phyloP scores from a whole-genome alignment of 1,140 invertebrate species.

The Aricia agestis region DNA sequence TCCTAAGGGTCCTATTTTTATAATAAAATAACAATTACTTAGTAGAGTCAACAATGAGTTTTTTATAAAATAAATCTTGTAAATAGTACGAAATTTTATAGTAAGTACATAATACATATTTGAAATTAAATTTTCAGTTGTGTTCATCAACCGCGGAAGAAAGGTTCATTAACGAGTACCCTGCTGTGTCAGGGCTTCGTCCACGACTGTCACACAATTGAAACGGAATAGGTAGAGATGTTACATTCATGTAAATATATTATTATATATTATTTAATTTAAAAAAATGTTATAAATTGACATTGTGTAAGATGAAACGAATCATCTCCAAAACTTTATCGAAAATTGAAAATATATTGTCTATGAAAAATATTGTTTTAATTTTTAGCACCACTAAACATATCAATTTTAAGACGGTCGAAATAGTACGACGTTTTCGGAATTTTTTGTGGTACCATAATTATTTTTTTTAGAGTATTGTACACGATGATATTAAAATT shows the following conservation, averaged over 20 bases:
- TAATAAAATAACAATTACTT: constrained; percentile 17
- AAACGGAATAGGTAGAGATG: constrained; percentile 38
- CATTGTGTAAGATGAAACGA: constrained; percentile 50
- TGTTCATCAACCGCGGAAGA: neutral
- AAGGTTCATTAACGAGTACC: constrained; percentile 36
- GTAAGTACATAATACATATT: too few species aligned
- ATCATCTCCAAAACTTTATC: constrained; percentile 63
- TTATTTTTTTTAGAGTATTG: constrained; percentile 10
- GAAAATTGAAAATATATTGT: constrained; percentile 69
- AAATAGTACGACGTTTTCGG: constrained; percentile 4
- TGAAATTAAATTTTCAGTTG: neutral
- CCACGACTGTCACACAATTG: constrained; percentile 26
- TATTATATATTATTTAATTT: constrained; percentile 34
- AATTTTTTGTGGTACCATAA: constrained; percentile 1
- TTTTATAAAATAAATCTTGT: neutral
- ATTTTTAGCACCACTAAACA: constrained; percentile 67
- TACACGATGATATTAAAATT: constrained; percentile 12
- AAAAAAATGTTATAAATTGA: constrained; percentile 63
- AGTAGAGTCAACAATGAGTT: neutral
- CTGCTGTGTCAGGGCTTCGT: constrained; percentile 45
- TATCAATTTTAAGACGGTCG: constrained; percentile 14
- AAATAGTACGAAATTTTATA: too few species aligned
- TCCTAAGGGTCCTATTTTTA: constrained; percentile 3
- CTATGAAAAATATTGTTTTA: constrained; percentile 66
- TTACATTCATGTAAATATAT: constrained; percentile 24